A percentile compares a stretch with the other conserved stretches of the same genome.
These are phyloP conservation scores for Spilarctia lutea DNA, from an alignment of 2,888 invertebrate species.

Conservation along the genomic window DNA sequence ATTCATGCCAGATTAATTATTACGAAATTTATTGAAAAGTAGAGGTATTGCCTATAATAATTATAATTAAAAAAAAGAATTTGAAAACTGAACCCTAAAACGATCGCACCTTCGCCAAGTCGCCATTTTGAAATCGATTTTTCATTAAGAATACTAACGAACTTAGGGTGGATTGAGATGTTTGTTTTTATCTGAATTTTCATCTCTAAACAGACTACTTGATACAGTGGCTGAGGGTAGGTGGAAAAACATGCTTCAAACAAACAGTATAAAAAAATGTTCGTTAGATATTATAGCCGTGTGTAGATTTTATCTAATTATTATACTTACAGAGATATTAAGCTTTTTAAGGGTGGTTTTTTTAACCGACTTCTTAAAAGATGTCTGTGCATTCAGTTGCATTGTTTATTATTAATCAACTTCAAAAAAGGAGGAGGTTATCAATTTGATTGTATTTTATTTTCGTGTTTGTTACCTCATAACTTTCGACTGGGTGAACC, in stretches of 20 bases:
- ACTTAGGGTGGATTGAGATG: conserved; percentile 56
- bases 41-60: neutral
- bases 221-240: conserved; percentile 11
- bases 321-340: neutral
- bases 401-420: too few species aligned
- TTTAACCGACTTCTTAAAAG: neutral
- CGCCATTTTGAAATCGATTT: conserved; percentile 67
- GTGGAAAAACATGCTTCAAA: conserved; percentile 11
- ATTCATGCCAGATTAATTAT: too few species aligned
- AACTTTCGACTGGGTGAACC: too few species aligned
- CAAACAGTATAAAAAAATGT: conserved; percentile 8
- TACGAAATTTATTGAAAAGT: too few species aligned
- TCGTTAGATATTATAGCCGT: conserved; percentile 12
- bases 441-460: too few species aligned
- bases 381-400: too few species aligned
- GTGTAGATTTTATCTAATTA: conserved; percentile 10
- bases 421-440: too few species aligned
- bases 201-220: conserved; percentile 39
- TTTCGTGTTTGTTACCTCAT: too few species aligned
- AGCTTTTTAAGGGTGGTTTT: neutral
- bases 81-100: conserved; percentile 42
- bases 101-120: conserved; percentile 54
- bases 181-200: conserved; percentile 51
- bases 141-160: conserved; percentile 70
- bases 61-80: neutral